Evolutionary conservation across 1,140 invertebrate species (phyloP).

Genomic region (Ostrea denselamellosa): DNA sequence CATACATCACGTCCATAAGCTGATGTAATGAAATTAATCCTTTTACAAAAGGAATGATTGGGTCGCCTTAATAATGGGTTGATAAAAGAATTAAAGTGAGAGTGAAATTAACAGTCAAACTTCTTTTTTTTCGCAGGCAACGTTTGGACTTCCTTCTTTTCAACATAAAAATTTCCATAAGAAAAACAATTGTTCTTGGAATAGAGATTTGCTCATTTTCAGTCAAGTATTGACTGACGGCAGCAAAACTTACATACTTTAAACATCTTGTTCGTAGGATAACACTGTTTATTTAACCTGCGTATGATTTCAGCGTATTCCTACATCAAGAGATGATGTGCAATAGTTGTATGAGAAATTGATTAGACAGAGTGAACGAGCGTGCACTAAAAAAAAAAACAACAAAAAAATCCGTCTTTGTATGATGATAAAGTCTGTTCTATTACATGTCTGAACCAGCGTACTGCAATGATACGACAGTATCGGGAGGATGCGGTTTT

Average conservation of each 20-base stretch:
- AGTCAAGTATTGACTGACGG: conserved; percentile 1
- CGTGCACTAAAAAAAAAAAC: too few relatives aligned
- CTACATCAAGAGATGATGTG: neutral
- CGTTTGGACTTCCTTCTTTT: neutral
- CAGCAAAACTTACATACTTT: neutral
- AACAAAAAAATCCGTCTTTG: too few relatives aligned
- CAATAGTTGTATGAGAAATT: neutral
- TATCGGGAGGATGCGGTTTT: too few relatives aligned
- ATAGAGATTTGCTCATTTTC: neutral
- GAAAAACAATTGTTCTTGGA: neutral
- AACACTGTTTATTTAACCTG: neutral
- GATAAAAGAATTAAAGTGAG: neutral
- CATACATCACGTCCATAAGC: conserved; percentile 10
- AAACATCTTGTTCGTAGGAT: neutral
- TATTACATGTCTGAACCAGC: too few relatives aligned
- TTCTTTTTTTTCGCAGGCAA: neutral
- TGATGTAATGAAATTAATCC: conserved; percentile 32
- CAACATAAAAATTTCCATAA: neutral
- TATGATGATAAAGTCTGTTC: too few relatives aligned
- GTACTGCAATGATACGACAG: too few relatives aligned
- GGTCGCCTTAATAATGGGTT: neutral
- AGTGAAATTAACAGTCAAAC: neutral
- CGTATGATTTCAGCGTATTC: neutral
- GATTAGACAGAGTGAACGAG: neutral
- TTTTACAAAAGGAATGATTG: neutral